phyloP scores from a whole-genome alignment of 2,113 vertebrate species.

The Meleagris gallopavo region DNA sequence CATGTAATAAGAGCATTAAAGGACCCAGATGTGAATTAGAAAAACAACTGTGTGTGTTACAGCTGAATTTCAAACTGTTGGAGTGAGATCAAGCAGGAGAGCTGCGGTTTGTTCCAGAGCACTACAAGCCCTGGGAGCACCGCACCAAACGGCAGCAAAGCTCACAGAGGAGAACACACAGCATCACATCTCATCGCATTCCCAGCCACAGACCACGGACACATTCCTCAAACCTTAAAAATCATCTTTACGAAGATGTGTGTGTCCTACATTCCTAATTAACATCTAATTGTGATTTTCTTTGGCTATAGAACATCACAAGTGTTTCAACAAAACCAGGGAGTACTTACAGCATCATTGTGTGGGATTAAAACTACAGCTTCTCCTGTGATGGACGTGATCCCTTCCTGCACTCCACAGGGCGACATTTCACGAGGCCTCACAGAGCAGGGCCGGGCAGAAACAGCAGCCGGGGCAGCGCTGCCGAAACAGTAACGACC shows the following conservation, averaged over 20 bases:
- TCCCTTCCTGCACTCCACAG: background rate
- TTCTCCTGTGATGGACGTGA: background rate
- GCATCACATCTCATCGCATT: background rate
- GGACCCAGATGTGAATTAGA: slow-evolving; percentile 65
- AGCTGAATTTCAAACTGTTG: slow-evolving; percentile 54
- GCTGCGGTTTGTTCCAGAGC: slow-evolving; percentile 39
- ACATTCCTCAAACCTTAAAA: background rate
- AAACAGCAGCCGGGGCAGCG: background rate
- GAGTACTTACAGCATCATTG: background rate
- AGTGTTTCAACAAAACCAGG: background rate
- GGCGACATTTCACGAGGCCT: background rate
- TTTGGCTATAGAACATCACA: background rate
- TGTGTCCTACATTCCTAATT: background rate
- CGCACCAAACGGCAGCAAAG: slow-evolving; percentile 30
- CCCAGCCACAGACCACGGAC: background rate
- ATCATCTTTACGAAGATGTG: background rate
- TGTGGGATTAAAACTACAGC: background rate
- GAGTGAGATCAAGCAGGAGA: slow-evolving; percentile 55
- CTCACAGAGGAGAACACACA: slow-evolving; percentile 35
- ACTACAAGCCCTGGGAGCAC: slow-evolving; percentile 33
- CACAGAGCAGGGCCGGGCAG: background rate
- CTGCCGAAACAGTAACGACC: background rate
- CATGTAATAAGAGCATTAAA: slow-evolving; percentile 53
- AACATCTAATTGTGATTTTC: background rate
- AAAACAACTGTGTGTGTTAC: slow-evolving; percentile 40